Percentiles rank a stretch among this genome's conserved stretches.
These are phyloP conservation scores for Caenorhabditis sp. DNA, from an alignment of 2,888 invertebrate genomes.

Conservation along the genomic window DNA sequence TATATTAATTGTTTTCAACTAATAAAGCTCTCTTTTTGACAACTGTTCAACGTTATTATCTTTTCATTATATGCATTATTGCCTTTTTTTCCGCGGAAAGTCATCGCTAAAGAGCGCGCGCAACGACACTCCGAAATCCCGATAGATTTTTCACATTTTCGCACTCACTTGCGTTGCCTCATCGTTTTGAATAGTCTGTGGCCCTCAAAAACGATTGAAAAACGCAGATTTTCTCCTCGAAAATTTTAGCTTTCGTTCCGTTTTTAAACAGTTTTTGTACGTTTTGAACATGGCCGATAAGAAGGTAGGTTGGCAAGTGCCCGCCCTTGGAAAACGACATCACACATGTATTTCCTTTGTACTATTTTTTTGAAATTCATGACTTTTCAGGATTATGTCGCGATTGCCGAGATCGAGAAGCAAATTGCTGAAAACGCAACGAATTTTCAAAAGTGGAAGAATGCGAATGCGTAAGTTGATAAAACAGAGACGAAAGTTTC, in stretches of 20 bases:
- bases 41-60: too few relatives aligned
- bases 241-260: slow-evolving; percentile 23
- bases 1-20: neutral
- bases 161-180: neutral
- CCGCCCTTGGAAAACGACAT: slow-evolving; percentile 10
- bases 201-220: slow-evolving; percentile 3
- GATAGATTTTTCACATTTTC: neutral
- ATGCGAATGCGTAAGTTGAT: slow-evolving; percentile 47
- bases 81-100: too few relatives aligned
- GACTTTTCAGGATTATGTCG: slow-evolving; percentile 54
- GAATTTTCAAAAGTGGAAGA: slow-evolving; percentile 62
- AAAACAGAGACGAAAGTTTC: neutral
- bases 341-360: neutral
- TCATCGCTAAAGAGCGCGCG: slow-evolving; percentile 39
- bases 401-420: slow-evolving; percentile 55
- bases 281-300: slow-evolving; percentile 53
- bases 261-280: slow-evolving; percentile 28
- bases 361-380: neutral
- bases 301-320: slow-evolving; percentile 51
- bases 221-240: slow-evolving; percentile 1
- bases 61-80: too few relatives aligned
- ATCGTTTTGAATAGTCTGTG: neutral
- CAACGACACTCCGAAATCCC: slow-evolving; percentile 39
- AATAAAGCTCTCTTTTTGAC: too few relatives aligned
- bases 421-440: slow-evolving; percentile 49